Evolutionary conservation across 2,113 vertebrate species (phyloP), one percentile per base, ranked within the genome.

Genomic region (Hemichromis elongatus): DNA sequence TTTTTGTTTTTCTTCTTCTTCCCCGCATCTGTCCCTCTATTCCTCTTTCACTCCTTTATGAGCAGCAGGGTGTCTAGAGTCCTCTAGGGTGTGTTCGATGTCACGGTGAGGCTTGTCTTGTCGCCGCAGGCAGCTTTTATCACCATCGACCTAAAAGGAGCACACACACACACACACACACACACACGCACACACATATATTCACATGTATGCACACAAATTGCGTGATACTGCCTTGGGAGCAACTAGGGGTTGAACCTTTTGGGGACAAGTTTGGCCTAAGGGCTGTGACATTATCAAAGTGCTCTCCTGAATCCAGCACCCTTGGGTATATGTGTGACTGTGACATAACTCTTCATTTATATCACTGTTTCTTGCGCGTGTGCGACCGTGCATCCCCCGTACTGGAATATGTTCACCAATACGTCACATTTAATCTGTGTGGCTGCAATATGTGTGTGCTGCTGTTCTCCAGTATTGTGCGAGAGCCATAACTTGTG

Each of bases 221-320:
- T 85, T 77, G 42, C 75, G 84, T 84, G 63, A 87, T 85, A 73
- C 83, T 88, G 84, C 87, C 78, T 87, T 12, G 5, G 50, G 54
- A 78, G 84, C 63, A 80, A 42, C 81, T 50, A 42, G 66, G 57
- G 30, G 78, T 79, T 75, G 70, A 85, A 84, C 85, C 86, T 84
- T 86, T 86, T 54, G 45, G 91, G 90, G 88, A 81, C 77, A 55
- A 47, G 90, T 90, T 78, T 12, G 35, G 52, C 83, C 80, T 82
- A 10, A 86, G 82, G 90, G 88, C 77, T 86, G 59, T 89, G 86
- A 86, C 92, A 90, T 90, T 87, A 89, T 87, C 90, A 88, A 88
- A 90, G 86, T 56, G 79, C 77, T 82, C 56, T 78, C 66, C 30
- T 66, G 35, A 78, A 83, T 88, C 85, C 75, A 84, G 81, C 26